Base-by-base conservation (phyloP, 2,797 vertebrate genomes). In the Bovichtus diacanthus region DNA sequence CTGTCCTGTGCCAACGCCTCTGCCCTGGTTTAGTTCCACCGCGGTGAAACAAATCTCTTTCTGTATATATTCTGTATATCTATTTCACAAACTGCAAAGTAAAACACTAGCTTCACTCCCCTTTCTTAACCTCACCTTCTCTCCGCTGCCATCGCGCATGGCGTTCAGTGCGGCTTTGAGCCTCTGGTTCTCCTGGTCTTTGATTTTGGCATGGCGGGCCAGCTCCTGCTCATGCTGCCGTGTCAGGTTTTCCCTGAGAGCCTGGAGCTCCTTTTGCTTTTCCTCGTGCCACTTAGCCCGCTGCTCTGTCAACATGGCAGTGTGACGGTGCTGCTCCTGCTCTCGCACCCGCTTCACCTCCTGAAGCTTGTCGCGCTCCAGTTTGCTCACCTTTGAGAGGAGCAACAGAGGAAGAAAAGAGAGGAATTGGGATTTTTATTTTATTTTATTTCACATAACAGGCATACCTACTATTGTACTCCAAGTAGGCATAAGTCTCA, bases 291-390 rank as follows among this genome's bases (percentile, higher is more conserved):
- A 98, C 84, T 99, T 99, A 82, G 97, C 96, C 73, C 98, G 96
- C 55, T 99, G 97, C 90, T 99, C 98, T 0, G 98, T 99, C 80
- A 99, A 90, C 80, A 96, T 94, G 78, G 97, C 98, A 0, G 98
- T 99, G 92, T 99, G 97, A 36, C 97, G 97, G 91, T 99, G 98
- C 87, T 99, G 98, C 92, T 99, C 98, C 92, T 98, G 95, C 86
- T 99, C 98, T 0, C 97, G 96, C 41, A 98, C 97, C 16, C 97
- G 94, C 90, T 99, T 99, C 1, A 95, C 96, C 89, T 99, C 98
- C 94, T 99, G 98, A 66, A 96, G 96, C 93, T 99, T 99, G 91
- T 99, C 98, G 50, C 98, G 96, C 90, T 99, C 98, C 7, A 99
- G 95, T 87, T 97, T 99, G 86, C 90, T 96, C 73, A 99, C 98